A percentile compares a stretch with the other conserved stretches of the same genome.
phyloP scores from a whole-genome alignment of 2,888 invertebrate genomes.

The Cylindroiulus punctatus region DNA sequence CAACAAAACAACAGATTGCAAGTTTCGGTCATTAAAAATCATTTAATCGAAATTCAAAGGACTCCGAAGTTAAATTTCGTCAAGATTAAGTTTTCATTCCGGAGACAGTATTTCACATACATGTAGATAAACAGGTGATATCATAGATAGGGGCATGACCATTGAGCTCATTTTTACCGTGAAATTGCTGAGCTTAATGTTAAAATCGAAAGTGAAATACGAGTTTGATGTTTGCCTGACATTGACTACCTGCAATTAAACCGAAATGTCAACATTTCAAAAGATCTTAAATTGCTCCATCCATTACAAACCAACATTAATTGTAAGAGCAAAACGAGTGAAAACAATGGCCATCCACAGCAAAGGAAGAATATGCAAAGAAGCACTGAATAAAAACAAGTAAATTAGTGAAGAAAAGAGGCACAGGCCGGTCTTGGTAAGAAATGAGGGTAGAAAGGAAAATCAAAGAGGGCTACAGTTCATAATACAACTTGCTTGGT shows the following conservation, averaged over 20 bases:
- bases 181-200: too few species aligned
- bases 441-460: neutral
- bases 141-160: too few species aligned
- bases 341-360: neutral
- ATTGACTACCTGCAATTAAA: neutral
- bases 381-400: neutral
- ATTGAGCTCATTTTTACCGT: too few species aligned
- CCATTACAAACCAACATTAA: neutral
- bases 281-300: neutral
- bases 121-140: too few species aligned
- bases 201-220: neutral
- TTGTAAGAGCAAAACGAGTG: neutral
- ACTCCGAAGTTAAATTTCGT: too few species aligned
- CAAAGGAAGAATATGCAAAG: neutral
- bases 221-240: neutral
- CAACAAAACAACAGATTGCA: neutral
- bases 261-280: neutral
- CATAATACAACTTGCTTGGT: conserved; percentile 30
- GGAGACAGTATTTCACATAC: too few species aligned
- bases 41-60: neutral
- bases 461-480: neutral
- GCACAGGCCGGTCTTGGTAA: neutral
- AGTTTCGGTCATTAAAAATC: neutral
- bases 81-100: too few species aligned
- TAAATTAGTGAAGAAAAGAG: conserved; percentile 16